Conservation (phyloP, 2,113 vertebrate species). For the Brachyhypopomus gauderio region DNA sequence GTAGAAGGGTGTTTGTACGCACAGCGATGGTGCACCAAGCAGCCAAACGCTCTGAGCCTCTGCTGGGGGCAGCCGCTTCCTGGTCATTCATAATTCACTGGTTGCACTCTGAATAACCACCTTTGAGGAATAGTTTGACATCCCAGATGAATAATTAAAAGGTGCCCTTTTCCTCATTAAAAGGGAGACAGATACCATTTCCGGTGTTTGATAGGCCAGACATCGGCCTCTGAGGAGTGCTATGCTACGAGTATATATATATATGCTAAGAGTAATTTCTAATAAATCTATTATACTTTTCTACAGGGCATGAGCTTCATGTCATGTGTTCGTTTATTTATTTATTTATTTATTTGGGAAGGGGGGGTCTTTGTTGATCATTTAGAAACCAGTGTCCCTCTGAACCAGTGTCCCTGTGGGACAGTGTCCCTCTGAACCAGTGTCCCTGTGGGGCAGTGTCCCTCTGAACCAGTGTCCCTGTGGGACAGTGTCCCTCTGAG, state of each 20-base stretch:
- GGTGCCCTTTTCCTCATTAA: conserved; percentile 50
- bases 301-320: neutral
- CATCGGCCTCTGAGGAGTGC: conserved; percentile 22
- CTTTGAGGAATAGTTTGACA: conserved; percentile 53
- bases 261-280: conserved; percentile 18
- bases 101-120: conserved; percentile 47
- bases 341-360: neutral
- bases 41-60: conserved; percentile 31
- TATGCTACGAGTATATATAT: conserved; percentile 16
- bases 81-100: conserved; percentile 51
- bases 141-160: conserved; percentile 55
- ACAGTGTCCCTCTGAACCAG: neutral
- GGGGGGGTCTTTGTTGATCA: neutral
- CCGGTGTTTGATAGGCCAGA: conserved; percentile 7
- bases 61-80: neutral
- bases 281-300: conserved; percentile 26
- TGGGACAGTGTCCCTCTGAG: neutral
- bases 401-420: neutral
- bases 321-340: neutral
- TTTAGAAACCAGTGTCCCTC: neutral
- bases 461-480: too few species aligned
- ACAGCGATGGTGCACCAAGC: conserved; percentile 5
- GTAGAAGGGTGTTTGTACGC: neutral
- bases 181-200: conserved; percentile 40
- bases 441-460: neutral